A percentile compares a stretch with the other conserved stretches of the same genome.
Conservation (phyloP, 2,888 invertebrate genomes). For the Lissocephala sabroskyi region DNA sequence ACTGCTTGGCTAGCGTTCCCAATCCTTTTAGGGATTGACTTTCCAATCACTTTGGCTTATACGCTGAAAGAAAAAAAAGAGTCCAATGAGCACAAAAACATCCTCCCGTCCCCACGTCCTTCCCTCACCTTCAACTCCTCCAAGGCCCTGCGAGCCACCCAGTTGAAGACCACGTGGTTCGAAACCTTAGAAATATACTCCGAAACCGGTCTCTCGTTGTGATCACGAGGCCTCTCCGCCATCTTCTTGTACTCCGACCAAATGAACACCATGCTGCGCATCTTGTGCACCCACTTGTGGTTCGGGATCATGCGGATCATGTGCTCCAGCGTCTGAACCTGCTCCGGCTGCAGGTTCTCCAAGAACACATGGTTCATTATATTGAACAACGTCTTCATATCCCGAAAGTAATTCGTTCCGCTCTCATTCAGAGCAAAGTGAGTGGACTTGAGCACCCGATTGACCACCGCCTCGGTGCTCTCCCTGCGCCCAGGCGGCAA, state of each 20-base stretch:
- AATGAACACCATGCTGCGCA: slow-evolving; percentile 33
- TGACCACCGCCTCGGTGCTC: neutral
- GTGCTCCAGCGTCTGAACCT: slow-evolving; percentile 21
- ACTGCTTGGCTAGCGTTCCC: too few species aligned
- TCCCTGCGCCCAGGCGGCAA: neutral
- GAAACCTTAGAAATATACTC: slow-evolving; percentile 16
- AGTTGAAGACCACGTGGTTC: slow-evolving; percentile 35
- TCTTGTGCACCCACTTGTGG: slow-evolving; percentile 38
- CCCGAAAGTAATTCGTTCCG: slow-evolving; percentile 3
- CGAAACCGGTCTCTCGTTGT: neutral
- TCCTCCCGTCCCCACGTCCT: too few species aligned
- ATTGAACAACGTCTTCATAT: slow-evolving; percentile 16
- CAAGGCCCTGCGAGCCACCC: slow-evolving; percentile 38
- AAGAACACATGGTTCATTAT: slow-evolving; percentile 34
- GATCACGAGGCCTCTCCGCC: slow-evolving; percentile 5
- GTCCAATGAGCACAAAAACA: too few species aligned
- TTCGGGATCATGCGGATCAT: slow-evolving; percentile 35
- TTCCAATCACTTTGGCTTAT: too few species aligned
- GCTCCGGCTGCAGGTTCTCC: slow-evolving; percentile 12
- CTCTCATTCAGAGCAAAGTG: slow-evolving; percentile 21
- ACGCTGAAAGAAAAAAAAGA: slow-evolving; percentile 25
- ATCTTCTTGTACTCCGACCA: slow-evolving; percentile 35
- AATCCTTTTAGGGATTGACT: too few species aligned
- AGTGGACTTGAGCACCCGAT: slow-evolving; percentile 13
- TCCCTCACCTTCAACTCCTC: slow-evolving; percentile 46